Base-by-base conservation (phyloP, 2,797 vertebrate genomes). In the Graptemys geographica region DNA sequence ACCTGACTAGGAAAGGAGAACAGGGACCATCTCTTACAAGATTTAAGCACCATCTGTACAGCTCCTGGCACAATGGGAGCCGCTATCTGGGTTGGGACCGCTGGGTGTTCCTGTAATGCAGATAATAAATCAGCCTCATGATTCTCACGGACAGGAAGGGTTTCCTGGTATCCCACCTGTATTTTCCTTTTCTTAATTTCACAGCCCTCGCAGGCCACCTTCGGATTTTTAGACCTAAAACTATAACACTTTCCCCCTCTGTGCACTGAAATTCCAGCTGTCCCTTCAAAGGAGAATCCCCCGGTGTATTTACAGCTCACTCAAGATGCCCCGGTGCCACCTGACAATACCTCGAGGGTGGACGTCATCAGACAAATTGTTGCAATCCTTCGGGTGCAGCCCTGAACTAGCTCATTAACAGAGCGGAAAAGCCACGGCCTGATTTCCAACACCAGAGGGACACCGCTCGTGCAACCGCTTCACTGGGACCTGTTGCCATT, bases 391-490 rank as follows among this genome's bases (percentile, higher is more conserved):
- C 11, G 8, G 31, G 15, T 15, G 4, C 59, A 33, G 33, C 27
- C 57, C 28, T 31, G 57, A 59, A 5, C 57, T 59, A 28, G 62
- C 65, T 69, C 33, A 69, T 69, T 69, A 37, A 69, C 33, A 37
- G 55, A 79, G 65, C 55, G 59, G 81, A 25, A 47, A 8, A 56
- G n/a, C 1, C 0, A 1, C 12, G 13, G 5, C 2, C 19, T 37
- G 5, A 19, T 18, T 5, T 41, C n/a, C n/a, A 23, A 41, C n/a
- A 6, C 65, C 65, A 37, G 65, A 72, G n/a, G 65, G 37, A 72
- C 19, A 21, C n/a, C 21, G 5, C 19, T 11, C 10, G 3, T 10
- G 19, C 19, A 5, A 11, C 5, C n/a, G 41, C 37, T 72, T 23
- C n/a, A 23, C 21, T 11, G 37, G 21, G 65, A 37, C 74, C 74